Evolutionary conservation across 2,113 vertebrate species (phyloP).

Genomic region (Fulica atra): DNA sequence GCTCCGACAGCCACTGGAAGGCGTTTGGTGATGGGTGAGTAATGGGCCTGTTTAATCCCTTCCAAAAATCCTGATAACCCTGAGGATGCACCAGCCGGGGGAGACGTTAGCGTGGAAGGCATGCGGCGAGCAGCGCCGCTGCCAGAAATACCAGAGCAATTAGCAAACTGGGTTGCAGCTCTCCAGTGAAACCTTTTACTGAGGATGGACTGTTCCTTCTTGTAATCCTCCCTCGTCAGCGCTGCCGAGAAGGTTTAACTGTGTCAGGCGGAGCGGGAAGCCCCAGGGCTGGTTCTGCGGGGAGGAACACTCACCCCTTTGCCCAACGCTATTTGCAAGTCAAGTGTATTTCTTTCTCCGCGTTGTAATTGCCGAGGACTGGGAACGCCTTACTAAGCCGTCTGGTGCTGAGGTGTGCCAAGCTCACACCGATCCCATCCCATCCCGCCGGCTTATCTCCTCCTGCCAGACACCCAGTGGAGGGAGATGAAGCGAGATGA

Average conservation of each 20-base stretch:
- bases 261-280: not conserved
- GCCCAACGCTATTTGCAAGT: conserved; percentile 31
- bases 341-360: not conserved
- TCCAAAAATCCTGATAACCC: not conserved
- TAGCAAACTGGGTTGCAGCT: not conserved
- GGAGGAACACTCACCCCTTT: not conserved
- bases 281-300: conserved; percentile 3
- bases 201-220: conserved; percentile 2
- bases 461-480: fast-evolving
- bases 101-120: not conserved
- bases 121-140: not conserved
- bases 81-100: not conserved
- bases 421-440: not conserved
- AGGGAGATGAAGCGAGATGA: not conserved
- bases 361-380: not conserved
- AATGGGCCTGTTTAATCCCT: not conserved
- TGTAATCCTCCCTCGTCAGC: not conserved
- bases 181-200: not conserved
- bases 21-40: fast-evolving
- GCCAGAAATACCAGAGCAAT: conserved; percentile 47
- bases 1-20: not conserved
- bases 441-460: not conserved
- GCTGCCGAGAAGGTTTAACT: not conserved
- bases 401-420: not conserved
- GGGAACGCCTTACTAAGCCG: not conserved